Conservation (phyloP, 2,113 vertebrate species). For the Cervus canadensis region DNA sequence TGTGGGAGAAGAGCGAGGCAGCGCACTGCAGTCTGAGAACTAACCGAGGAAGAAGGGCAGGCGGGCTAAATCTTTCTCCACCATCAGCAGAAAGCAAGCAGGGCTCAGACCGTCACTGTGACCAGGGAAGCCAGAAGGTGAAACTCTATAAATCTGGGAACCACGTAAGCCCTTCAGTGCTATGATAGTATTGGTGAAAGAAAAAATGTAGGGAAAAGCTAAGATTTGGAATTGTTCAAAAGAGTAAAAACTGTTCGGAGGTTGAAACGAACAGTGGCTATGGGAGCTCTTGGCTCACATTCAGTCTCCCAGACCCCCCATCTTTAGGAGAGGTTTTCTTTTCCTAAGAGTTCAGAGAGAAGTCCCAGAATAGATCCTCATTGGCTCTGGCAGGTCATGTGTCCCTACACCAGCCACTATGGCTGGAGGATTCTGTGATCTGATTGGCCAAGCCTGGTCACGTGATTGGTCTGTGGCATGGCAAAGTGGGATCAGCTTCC, state of each 20-base stretch:
- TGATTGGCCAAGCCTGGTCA: not conserved
- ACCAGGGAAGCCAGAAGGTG: not conserved
- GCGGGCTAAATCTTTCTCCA: not conserved
- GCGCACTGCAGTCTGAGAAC: not conserved
- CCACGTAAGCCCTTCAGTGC: not conserved
- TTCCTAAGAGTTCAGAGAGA: not conserved
- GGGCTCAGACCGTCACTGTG: not conserved
- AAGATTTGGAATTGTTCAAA: not conserved
- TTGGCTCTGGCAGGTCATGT: not conserved
- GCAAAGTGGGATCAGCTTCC: not conserved
- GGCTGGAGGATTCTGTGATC: not conserved
- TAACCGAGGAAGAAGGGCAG: not conserved
- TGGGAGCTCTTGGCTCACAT: not conserved
- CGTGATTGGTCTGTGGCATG: not conserved
- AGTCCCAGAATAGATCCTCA: slow-evolving; percentile 33
- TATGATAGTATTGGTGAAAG: not conserved
- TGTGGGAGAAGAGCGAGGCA: not conserved
- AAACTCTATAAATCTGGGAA: not conserved
- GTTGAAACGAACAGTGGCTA: not conserved
- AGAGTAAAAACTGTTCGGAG: not conserved
- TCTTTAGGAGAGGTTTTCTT: not conserved
- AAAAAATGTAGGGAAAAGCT: not conserved
- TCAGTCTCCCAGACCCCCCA: not conserved
- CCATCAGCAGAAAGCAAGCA: not conserved
- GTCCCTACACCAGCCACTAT: not conserved